Evolutionary conservation across 1,140 invertebrate species (phyloP), one percentile per base, ranked within the genome.

Genomic region (Drosophila paulistorum): DNA sequence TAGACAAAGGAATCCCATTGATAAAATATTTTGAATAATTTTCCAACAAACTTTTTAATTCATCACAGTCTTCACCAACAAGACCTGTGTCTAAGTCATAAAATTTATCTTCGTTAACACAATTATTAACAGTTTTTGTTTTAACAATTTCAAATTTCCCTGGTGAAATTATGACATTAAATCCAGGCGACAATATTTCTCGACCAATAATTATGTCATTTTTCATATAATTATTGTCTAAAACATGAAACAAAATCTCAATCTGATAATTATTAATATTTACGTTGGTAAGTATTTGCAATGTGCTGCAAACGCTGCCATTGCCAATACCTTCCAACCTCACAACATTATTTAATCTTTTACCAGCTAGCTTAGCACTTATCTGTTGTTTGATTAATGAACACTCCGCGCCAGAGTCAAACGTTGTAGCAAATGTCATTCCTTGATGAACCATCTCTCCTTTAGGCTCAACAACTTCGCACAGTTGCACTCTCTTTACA

Each of bases 171-270:
- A 68, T 57, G 14, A 73, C 71, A 65, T 74, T 60, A 55, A 55
- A 75, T 37, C 48, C 67, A 33, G 39, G 51, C 13, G 33, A 61
- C 45, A 70, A 39, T 42, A 66, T 51, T 70, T 74, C 72, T 69
- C 72, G 72, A 61, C 68, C 58, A 64, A 75, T 58, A 55, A 61
- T 20, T 45, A 75, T 67, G 33, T 76, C 68, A 64, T 76, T 76
- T 23, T 60, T 51, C 59, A 71, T 54, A 66, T 75, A n/a, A 9
- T 61, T 30, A 61, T 68, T 41, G 14, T 51, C 45, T 4, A 75
- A 59, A 41, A 65, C 72, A 68, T 75, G 68, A 30, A 75, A 75
- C 61, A 76, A 63, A 2, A 76, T 35, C 30, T 76, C 74, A 62
- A 76, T 64, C 45, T 20, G 55, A 54, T 76, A 45, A 23, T 67